These are phyloP conservation scores for Pheosia gnoma DNA, from an alignment of 2,888 invertebrate species.

Conservation along the genomic window DNA sequence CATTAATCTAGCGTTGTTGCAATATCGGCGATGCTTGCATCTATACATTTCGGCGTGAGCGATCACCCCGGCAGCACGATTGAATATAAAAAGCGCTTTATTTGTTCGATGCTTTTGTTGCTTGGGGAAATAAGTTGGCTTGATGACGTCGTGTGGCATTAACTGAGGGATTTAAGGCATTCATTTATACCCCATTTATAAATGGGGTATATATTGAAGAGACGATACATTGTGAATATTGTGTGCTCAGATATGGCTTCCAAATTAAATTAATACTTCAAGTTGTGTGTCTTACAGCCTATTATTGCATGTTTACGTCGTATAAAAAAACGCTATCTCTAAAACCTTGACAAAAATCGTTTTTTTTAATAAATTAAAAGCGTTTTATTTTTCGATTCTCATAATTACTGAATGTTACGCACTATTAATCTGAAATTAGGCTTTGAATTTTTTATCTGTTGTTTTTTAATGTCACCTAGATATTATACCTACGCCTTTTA, in stretches of 20 bases:
- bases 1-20: constrained; percentile 62
- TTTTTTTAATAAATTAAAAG: neutral
- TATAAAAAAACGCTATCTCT: neutral
- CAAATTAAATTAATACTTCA: too few relatives aligned
- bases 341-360: neutral
- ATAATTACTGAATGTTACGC: constrained; percentile 3
- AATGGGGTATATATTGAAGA: too few relatives aligned
- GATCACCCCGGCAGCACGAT: constrained; percentile 50
- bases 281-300: too few relatives aligned
- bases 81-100: constrained; percentile 48
- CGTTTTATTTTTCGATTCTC: neutral
- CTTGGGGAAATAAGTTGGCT: neutral
- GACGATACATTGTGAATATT: too few relatives aligned
- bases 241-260: too few relatives aligned
- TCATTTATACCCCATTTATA: too few relatives aligned
- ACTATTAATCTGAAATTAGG: constrained; percentile 1
- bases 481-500: neutral
- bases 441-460: neutral
- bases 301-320: neutral
- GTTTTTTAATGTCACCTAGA: neutral
- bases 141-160: neutral
- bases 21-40: constrained; percentile 51
- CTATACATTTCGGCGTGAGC: constrained; percentile 58
- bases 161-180: neutral
- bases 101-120: constrained; percentile 40